Evolutionary conservation across 2,113 vertebrate species (phyloP).

Genomic region (Colaptes auratus): DNA sequence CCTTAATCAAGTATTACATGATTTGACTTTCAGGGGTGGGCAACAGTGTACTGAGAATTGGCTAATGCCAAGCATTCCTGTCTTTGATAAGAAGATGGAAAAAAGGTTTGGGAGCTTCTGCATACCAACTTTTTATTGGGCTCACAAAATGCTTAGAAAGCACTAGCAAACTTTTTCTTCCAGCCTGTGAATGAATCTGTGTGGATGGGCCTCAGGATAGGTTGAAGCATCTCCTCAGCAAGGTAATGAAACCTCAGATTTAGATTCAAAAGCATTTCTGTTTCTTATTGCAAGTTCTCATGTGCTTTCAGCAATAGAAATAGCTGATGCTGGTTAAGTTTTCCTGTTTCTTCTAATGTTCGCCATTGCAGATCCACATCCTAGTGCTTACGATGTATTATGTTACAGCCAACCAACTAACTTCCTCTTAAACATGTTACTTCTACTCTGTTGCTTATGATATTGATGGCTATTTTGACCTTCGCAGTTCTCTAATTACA

Average conservation of each 20-base stretch:
- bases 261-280: not conserved
- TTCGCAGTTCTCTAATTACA: slow-evolving; percentile 64
- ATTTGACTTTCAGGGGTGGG: not conserved
- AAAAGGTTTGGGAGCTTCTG: not conserved
- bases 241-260: not conserved
- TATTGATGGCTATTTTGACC: slow-evolving; percentile 74
- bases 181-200: not conserved
- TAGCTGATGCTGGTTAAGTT: not conserved
- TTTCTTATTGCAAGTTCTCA: not conserved
- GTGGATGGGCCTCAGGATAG: not conserved
- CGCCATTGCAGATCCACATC: not conserved
- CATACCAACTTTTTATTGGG: not conserved
- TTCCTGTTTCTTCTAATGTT: slow-evolving; percentile 2
- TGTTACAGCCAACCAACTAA: slow-evolving; percentile 55
- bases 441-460: slow-evolving; percentile 63
- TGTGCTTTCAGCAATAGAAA: not conserved
- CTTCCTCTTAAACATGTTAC: slow-evolving; percentile 66
- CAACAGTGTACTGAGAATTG: not conserved
- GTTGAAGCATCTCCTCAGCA: not conserved
- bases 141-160: not conserved
- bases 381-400: not conserved
- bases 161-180: slow-evolving; percentile 5
- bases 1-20: not conserved
- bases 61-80: not conserved
- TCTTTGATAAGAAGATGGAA: not conserved